Evolutionary conservation across 92 coral and sea anemone species (phyloP).

Genomic region (Parazoanthus atlanticus): DNA sequence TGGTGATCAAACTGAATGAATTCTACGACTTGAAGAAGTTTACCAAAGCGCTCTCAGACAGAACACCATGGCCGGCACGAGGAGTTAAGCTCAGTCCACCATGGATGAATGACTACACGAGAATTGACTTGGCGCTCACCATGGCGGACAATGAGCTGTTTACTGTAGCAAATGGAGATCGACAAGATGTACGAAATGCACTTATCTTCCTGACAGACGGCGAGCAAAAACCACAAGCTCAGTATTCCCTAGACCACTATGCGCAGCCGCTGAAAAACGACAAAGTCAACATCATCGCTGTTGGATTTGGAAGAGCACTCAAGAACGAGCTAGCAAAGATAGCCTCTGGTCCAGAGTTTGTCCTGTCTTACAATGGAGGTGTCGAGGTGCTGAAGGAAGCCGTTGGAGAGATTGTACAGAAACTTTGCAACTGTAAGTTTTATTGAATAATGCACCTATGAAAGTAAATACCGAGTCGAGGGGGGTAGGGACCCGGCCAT

Average conservation of each 20-base stretch:
- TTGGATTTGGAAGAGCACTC: constrained; percentile 25
- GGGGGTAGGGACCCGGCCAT: not conserved
- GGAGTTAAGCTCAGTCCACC: not conserved
- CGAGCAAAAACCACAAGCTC: constrained; percentile 11
- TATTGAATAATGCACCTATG: not conserved
- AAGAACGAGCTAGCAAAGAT: constrained; percentile 10
- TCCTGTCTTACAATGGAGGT: constrained; percentile 10
- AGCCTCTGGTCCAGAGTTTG: constrained; percentile 19
- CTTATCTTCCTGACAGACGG: constrained; percentile 40
- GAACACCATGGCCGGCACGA: constrained; percentile 11
- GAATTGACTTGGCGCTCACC: constrained; percentile 33
- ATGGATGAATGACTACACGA: constrained; percentile 22
- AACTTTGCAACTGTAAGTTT: constrained; percentile 44
- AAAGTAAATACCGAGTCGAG: not conserved
- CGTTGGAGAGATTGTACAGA: constrained; percentile 19
- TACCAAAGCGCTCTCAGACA: not conserved
- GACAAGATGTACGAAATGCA: constrained; percentile 3
- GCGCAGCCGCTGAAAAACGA: not conserved
- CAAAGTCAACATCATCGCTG: constrained; percentile 7
- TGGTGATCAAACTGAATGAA: constrained; percentile 23
- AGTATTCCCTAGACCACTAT: not conserved
- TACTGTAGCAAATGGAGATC: constrained; percentile 19
- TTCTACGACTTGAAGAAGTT: constrained; percentile 17
- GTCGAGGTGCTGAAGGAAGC: constrained; percentile 27
- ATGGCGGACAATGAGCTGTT: not conserved